phyloP scores from a whole-genome alignment of 2,797 vertebrate species.

The Poeciliopsis infans region DNA sequence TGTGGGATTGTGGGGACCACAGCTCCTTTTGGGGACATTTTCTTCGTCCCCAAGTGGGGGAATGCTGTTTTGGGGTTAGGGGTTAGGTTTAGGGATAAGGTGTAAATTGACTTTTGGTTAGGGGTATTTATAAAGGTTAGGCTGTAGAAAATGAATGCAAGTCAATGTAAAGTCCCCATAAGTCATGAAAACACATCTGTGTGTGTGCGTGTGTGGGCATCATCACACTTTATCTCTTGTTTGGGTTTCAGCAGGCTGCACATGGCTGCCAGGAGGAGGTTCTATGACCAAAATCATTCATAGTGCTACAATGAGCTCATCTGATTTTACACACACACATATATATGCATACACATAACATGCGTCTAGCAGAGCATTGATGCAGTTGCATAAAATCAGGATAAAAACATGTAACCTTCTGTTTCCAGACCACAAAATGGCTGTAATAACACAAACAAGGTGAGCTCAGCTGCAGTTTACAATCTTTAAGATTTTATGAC shows the following conservation, averaged over 20 bases:
- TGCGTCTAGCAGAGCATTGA: conserved; percentile 17
- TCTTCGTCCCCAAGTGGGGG: too few species aligned
- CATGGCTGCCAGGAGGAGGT: conserved; percentile 77
- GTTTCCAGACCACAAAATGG: conserved; percentile 33
- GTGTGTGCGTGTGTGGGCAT: conserved; percentile 40
- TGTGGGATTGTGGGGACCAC: too few species aligned
- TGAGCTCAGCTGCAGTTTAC: conserved; percentile 34
- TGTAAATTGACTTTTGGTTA: too few species aligned
- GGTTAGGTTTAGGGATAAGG: too few species aligned
- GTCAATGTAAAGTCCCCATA: too few species aligned
- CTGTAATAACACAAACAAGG: conserved; percentile 58
- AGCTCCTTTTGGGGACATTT: too few species aligned
- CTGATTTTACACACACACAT: conserved; percentile 60
- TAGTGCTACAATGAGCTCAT: conserved; percentile 78
- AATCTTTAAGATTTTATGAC: conserved; percentile 62
- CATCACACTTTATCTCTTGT: conserved; percentile 82
- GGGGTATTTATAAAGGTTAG: too few species aligned
- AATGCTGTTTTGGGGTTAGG: too few species aligned
- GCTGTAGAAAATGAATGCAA: too few species aligned
- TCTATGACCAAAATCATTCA: conserved; percentile 84
- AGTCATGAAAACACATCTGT: background rate
- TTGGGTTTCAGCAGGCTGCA: conserved; percentile 84
- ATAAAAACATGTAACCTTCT: conserved; percentile 40
- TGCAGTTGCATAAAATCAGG: conserved; percentile 28
- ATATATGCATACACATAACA: conserved; percentile 1